phyloP scores from a whole-genome alignment of 1,140 invertebrate genomes.

The Olivierus martensii region DNA sequence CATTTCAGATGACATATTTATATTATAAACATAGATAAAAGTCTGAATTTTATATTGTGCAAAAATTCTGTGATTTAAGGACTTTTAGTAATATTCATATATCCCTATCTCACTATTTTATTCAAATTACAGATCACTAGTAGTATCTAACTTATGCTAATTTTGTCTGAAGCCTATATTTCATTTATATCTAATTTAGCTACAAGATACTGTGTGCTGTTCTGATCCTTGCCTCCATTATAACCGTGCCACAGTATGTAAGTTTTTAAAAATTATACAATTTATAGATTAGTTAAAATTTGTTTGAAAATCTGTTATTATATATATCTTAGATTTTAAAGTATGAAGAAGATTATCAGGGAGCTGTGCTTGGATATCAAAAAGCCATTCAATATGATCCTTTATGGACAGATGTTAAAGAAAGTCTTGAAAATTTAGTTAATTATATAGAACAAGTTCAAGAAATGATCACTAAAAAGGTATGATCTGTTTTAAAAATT shows the following conservation, averaged over 20 bases:
- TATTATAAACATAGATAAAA: too few species aligned
- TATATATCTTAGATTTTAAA: conserved; percentile 53
- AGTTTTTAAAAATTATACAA: conserved; percentile 21
- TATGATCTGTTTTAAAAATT: not conserved
- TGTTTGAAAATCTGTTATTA: too few species aligned
- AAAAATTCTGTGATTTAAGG: too few species aligned
- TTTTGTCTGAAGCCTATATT: too few species aligned
- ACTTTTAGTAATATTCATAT: too few species aligned
- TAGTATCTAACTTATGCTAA: too few species aligned
- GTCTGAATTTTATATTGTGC: too few species aligned
- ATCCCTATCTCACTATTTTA: too few species aligned
- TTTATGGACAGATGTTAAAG: conserved; percentile 48
- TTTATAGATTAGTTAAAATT: conserved; percentile 5
- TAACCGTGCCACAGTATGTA: conserved; percentile 55
- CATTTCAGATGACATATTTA: too few species aligned
- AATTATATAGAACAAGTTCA: conserved; percentile 51
- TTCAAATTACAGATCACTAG: too few species aligned
- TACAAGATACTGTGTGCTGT: conserved; percentile 46
- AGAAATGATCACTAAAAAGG: conserved; percentile 46
- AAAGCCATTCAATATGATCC: conserved; percentile 53
- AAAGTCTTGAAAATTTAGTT: conserved; percentile 44
- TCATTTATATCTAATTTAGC: conserved; percentile 4
- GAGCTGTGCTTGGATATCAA: conserved; percentile 52
- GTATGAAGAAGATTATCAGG: conserved; percentile 61
- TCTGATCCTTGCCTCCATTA: conserved; percentile 68